phyloP scores from a whole-genome alignment of 35 echinoderm and acorn worm genomes.

The Holothuria glaberrima region DNA sequence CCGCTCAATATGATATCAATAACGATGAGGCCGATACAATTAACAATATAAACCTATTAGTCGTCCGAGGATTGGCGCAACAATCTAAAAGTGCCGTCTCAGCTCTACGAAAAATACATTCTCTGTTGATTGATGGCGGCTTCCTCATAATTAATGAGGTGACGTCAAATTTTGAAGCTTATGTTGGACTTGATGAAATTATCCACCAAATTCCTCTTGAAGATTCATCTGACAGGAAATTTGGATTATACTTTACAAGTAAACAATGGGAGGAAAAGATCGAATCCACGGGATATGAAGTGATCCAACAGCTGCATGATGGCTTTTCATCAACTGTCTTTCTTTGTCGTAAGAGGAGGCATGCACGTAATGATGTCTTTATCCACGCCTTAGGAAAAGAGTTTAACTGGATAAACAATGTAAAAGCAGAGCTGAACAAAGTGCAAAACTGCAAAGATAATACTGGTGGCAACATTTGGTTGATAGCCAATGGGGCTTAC shows the following conservation, averaged over 20 bases:
- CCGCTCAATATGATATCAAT: constrained; percentile 41
- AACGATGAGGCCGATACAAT: constrained; percentile 30
- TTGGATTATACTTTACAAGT: too few relatives aligned
- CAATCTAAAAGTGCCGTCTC: constrained; percentile 34
- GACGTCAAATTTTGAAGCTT: constrained; percentile 29
- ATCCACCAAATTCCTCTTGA: not conserved
- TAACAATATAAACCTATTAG: constrained; percentile 49
- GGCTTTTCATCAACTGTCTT: constrained; percentile 66
- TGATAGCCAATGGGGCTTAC: constrained; percentile 33
- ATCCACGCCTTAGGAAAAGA: not conserved
- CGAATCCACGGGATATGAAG: constrained; percentile 56
- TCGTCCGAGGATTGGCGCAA: constrained; percentile 51
- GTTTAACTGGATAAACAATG: constrained; percentile 68
- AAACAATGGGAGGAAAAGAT: constrained; percentile 17
- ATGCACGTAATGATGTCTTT: not conserved
- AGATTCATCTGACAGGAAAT: too few relatives aligned
- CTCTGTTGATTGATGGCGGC: constrained; percentile 47
- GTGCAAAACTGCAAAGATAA: not conserved
- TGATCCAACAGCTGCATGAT: constrained; percentile 56
- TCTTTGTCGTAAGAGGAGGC: constrained; percentile 57
- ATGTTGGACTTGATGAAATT: not conserved
- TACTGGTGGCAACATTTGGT: constrained; percentile 64
- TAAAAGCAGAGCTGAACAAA: constrained; percentile 53
- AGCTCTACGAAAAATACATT: constrained; percentile 48
- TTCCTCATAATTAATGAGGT: constrained; percentile 82